phyloP scores from a whole-genome alignment of 2,888 invertebrate species.

The Embidobia sp. region DNA sequence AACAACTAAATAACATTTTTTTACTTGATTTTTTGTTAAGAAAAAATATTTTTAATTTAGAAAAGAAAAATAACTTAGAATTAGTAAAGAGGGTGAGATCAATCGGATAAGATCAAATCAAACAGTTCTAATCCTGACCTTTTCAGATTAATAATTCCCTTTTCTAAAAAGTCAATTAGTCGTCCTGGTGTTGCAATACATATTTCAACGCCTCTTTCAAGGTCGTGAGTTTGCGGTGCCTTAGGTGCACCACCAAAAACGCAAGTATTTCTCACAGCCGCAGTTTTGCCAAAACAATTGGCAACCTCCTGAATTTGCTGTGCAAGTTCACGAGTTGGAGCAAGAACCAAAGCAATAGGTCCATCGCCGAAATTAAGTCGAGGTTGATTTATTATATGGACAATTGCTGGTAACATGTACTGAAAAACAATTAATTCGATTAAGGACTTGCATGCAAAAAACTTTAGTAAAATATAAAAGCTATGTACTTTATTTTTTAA shows the following conservation, averaged over 20 bases:
- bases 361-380: constrained; percentile 84
- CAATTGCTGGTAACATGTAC: constrained; percentile 85
- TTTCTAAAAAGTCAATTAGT: constrained; percentile 96
- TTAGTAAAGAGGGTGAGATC: too few relatives aligned
- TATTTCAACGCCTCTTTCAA: constrained; percentile 95
- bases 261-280: constrained; percentile 94
- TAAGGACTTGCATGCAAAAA: too few relatives aligned
- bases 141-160: constrained; percentile 82
- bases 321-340: constrained; percentile 83
- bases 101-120: too few relatives aligned
- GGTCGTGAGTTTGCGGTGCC: constrained; percentile 92
- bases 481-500: too few relatives aligned
- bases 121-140: constrained; percentile 26
- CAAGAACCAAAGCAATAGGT: constrained; percentile 84
- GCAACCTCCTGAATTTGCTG: constrained; percentile 90
- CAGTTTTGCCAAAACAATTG: constrained; percentile 93
- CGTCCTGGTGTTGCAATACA: constrained; percentile 98
- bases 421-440: constrained; percentile 68
- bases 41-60: too few relatives aligned
- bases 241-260: constrained; percentile 99
- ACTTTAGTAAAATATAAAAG: too few relatives aligned
- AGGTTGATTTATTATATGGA: constrained; percentile 85
- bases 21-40: too few relatives aligned
- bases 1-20: too few relatives aligned
- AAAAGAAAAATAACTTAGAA: too few relatives aligned